Evolutionary conservation across 2,113 vertebrate genomes (phyloP), one percentile per base, ranked within the genome.

Genomic region (Notechis scutatus): DNA sequence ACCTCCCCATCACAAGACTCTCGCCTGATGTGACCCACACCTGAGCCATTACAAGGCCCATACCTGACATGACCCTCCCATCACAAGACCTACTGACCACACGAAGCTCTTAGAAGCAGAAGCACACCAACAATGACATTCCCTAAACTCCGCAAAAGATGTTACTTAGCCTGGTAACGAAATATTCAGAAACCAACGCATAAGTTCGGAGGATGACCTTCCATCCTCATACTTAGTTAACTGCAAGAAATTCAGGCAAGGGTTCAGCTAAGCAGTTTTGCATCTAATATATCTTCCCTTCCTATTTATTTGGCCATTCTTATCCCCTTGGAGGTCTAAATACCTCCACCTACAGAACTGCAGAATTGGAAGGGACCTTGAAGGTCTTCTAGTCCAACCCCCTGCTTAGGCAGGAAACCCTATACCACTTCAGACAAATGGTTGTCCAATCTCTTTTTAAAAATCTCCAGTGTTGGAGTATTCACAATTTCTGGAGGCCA

Each of bases 191-290:
- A 69, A 69, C 61, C 61, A 69, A 69, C 0, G 14, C 61, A 2
- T 4, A 69, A n/a, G 29, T 29, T 69, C 1, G 29, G 29, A 14
- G 26, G 2, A 69, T 0, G 4, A 64, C n/a, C 61, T 11, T 1
- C 61, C 61, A 14, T 3, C 61, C 61, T 69, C 29, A 69, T 64
- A 12, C 10, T 64, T 94, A 92, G 91, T 92, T 92, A 92, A 95
- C 92, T 6, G 34, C 69, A 94, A 52, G 54, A 56, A 20, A 91
- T 92, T 47, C 64, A 88, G 42, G 2, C 14, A 0, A 6, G 69
- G 15, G 12, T 69, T 69, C 29, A 34, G 14, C n/a, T 74, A 34
- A 34, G 10, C 14, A 34, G 15, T 74, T 34, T 34, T 34, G n/a
- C 14, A 74, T 34, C 64, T 34, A 74, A 74, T 34, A 34, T 6